Evolutionary conservation across 2,797 vertebrate species (phyloP), one percentile per base, ranked within the genome.

Genomic region (Dicrostonyx torquatus): DNA sequence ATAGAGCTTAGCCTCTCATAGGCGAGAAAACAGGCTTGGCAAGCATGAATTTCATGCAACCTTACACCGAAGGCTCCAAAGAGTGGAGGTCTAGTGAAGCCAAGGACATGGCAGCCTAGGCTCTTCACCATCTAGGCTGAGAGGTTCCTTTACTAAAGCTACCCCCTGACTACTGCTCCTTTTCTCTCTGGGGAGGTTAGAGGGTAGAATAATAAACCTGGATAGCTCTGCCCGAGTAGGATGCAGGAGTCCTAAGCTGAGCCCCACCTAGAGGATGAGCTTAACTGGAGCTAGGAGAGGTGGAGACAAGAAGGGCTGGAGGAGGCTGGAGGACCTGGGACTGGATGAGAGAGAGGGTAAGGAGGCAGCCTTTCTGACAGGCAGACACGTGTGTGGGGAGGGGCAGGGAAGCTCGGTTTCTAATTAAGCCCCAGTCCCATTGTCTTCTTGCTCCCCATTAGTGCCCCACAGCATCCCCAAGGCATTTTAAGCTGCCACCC

Each of bases 401-500:
- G 91, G 79, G 50, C 50, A 78, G 17, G 5, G 72, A 93, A 89
- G 92, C 82, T 96, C 73, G 53, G n/a, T 94, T 96, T 95, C 97
- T 96, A 97, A 97, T 97, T 97, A 97, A 97, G 70, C 89, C 58
- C 45, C 72, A 91, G 91, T n/a, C 78, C 90, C 76, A 84, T 50
- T 94, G 87, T 96, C 96, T 95, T 89, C 75, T 95, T 24, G 48
- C 66, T 96, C 93, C 95, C 93, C 73, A 93, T 96, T 97, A 97
- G 90, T 6, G 20, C 80, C 95, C 94, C 43, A 93, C 55, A 50
- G 92, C 64, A 82, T 95, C 92, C 85, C 96, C 86, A 94, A 96
- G 92, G 94, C 94, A 95, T 95, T 97, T 96, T 93, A 97, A 97
- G 92, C 91, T 91, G 92, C 93, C 95, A 96, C 88, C 94, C 94